These are phyloP conservation scores for Gobiocypris rarus DNA, from an alignment of 2,113 vertebrate genomes.

Conservation along the genomic window DNA sequence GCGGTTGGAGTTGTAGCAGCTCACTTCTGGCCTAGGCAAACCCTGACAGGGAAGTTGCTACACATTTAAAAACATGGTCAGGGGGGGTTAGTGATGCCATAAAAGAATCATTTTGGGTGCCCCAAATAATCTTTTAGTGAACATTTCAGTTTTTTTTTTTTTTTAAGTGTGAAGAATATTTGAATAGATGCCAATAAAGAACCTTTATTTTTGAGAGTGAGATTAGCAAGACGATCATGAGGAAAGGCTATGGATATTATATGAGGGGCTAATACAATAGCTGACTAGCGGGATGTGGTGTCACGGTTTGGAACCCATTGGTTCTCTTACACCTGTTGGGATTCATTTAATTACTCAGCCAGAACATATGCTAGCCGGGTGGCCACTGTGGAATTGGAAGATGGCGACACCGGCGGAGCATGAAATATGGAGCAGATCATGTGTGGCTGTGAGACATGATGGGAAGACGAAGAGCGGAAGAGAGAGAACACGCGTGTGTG, in stretches of 20 bases:
- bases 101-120: too few relatives aligned
- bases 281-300: conserved; percentile 44
- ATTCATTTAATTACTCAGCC: conserved; percentile 56
- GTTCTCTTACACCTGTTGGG: conserved; percentile 62
- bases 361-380: conserved; percentile 26
- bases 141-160: too few relatives aligned
- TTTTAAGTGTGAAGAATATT: too few relatives aligned
- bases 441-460: conserved; percentile 29
- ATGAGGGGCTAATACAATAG: conserved; percentile 44
- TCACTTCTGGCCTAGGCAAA: conserved; percentile 72
- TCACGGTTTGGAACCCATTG: conserved; percentile 23
- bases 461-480: conserved; percentile 22
- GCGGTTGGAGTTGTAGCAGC: conserved; percentile 75
- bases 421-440: conserved; percentile 57
- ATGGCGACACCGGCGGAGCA: conserved; percentile 24
- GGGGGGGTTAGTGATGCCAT: too few relatives aligned
- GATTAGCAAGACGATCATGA: conserved; percentile 63
- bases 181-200: background rate
- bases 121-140: too few relatives aligned
- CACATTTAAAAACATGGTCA: too few relatives aligned
- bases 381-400: conserved; percentile 27
- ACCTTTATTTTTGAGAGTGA: conserved; percentile 47
- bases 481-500: background rate
- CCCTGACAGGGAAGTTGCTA: conserved; percentile 71
- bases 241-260: conserved; percentile 60